These are phyloP conservation scores for Elaphurus davidianus DNA, from an alignment of 2,113 vertebrate species.

Conservation along the genomic window DNA sequence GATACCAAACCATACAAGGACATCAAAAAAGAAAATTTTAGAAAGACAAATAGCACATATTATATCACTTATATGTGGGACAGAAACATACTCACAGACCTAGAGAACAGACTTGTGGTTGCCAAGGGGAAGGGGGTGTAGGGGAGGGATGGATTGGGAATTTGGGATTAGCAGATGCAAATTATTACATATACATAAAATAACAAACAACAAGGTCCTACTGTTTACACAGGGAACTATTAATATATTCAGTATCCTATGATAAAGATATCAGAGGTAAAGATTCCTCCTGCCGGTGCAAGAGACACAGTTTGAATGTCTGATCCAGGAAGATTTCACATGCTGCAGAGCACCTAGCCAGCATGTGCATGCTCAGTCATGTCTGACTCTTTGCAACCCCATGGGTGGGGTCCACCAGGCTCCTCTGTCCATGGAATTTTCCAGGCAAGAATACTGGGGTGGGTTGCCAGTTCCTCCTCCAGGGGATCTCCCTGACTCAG, in stretches of 20 bases:
- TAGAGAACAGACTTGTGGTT: not conserved
- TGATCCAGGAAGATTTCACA: not conserved
- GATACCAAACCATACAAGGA: not conserved
- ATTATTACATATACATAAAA: not conserved
- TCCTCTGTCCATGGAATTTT: not conserved
- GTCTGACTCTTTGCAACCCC: not conserved
- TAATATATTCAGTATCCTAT: not conserved
- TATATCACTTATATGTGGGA: not conserved
- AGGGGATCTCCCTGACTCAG: not conserved
- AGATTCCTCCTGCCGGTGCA: not conserved
- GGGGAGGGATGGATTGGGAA: not conserved
- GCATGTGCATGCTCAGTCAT: rapidly evolving
- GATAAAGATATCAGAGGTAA: not conserved
- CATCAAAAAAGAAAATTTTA: not conserved
- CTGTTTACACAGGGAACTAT: not conserved
- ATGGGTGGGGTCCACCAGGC: rapidly evolving
- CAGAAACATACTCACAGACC: not conserved
- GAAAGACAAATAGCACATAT: not conserved
- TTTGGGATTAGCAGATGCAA: not conserved
- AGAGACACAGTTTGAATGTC: not conserved
- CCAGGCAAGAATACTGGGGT: not conserved
- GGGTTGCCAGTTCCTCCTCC: not conserved
- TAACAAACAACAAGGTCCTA: not conserved
- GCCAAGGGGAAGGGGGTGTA: not conserved
- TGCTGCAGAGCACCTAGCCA: not conserved